Conservation (phyloP, 1,140 invertebrate species). For the Elymnias hypermnestra region DNA sequence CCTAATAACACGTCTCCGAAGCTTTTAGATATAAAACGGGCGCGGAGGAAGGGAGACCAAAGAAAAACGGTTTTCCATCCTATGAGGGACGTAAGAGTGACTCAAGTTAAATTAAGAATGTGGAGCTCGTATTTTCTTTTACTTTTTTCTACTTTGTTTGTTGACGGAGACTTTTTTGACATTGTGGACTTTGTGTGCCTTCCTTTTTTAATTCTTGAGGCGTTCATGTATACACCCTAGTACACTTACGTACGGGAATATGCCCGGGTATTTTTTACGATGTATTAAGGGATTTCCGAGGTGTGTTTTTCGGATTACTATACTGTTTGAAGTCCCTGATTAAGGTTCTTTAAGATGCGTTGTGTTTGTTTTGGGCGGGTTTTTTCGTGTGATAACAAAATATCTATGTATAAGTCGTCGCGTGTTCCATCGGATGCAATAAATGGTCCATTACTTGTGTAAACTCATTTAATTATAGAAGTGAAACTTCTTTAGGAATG, state of each 20-base stretch:
- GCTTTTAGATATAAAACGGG: not conserved
- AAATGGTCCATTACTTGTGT: too few species aligned
- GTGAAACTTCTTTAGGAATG: too few species aligned
- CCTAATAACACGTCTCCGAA: constrained; percentile 10
- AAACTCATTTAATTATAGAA: too few species aligned
- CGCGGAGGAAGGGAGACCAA: constrained; percentile 17
- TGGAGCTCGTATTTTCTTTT: constrained; percentile 63
- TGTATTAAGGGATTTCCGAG: constrained; percentile 60
- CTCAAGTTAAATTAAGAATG: constrained; percentile 75
- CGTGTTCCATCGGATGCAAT: too few species aligned
- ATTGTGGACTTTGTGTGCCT: constrained; percentile 59
- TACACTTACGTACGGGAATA: constrained; percentile 36
- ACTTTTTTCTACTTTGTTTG: constrained; percentile 66
- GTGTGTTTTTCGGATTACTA: constrained; percentile 69
- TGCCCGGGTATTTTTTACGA: constrained; percentile 42
- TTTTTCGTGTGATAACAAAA: not conserved
- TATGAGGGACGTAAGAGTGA: constrained; percentile 67
- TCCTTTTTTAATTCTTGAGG: constrained; percentile 60
- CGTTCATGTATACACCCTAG: constrained; percentile 54
- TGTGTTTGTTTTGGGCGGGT: constrained; percentile 42
- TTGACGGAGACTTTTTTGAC: constrained; percentile 69
- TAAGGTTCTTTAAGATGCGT: constrained; percentile 54
- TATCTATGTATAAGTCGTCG: too few species aligned
- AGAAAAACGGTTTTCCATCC: constrained; percentile 28
- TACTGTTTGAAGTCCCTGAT: constrained; percentile 60